Evolutionary conservation across 2,797 vertebrate genomes (phyloP).

Genomic region (Clarias fuscus): DNA sequence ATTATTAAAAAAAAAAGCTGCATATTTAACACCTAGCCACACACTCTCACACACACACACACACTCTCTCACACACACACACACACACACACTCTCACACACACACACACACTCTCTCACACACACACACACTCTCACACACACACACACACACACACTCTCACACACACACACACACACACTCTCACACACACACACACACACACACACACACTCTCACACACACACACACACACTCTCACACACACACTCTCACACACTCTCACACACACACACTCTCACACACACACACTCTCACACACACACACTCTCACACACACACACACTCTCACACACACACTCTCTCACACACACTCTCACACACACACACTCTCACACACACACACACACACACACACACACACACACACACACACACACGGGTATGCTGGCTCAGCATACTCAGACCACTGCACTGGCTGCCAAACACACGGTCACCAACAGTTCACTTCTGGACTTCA

Average conservation of each 20-base stretch:
- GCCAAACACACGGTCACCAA: slow-evolving; percentile 43
- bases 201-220: not conserved
- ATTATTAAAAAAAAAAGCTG: not conserved
- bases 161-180: not conserved
- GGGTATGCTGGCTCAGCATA: slow-evolving; percentile 41
- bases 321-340: not conserved
- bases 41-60: too few species aligned
- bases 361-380: slow-evolving; percentile 10
- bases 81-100: not conserved
- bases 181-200: not conserved
- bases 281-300: slow-evolving; percentile 14
- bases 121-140: too few species aligned
- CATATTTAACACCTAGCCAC: too few species aligned
- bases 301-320: slow-evolving; percentile 15
- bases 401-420: slow-evolving; percentile 11
- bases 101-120: not conserved
- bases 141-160: too few species aligned
- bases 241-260: not conserved
- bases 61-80: too few species aligned
- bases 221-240: too few species aligned
- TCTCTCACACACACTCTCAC: too few species aligned
- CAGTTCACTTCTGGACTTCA: slow-evolving; percentile 28
- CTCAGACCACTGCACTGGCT: slow-evolving; percentile 34
- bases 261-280: not conserved
- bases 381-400: slow-evolving; percentile 7